These are phyloP conservation scores for Bradypus variegatus DNA, from an alignment of 2,797 vertebrate species.

Conservation along the genomic window DNA sequence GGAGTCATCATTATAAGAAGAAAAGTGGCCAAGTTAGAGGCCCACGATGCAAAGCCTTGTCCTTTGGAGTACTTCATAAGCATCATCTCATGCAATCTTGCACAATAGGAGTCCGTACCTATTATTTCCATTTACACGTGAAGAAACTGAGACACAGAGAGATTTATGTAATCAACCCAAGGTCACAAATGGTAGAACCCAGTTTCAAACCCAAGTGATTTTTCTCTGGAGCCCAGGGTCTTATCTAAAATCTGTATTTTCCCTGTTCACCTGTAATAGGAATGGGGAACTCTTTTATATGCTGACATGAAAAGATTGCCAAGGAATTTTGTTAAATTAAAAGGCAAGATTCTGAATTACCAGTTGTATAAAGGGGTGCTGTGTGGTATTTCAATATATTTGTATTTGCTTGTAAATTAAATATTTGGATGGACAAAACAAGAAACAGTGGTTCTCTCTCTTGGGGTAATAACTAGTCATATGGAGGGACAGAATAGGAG, in stretches of 20 bases:
- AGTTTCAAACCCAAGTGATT: neutral
- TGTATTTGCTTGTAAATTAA: neutral
- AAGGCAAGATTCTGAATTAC: neutral
- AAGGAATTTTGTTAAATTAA: neutral
- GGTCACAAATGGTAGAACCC: neutral
- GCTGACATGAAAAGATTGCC: neutral
- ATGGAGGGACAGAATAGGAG: neutral
- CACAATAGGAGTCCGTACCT: neutral
- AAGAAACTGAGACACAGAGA: neutral
- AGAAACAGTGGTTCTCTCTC: neutral
- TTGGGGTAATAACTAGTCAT: neutral
- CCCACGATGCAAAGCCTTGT: neutral
- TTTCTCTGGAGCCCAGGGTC: neutral
- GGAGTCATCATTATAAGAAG: neutral
- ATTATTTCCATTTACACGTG: neutral
- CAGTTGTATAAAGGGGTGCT: neutral
- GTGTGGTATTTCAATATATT: neutral
- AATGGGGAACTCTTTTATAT: neutral
- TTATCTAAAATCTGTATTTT: conserved; percentile 21
- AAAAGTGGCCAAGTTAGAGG: neutral
- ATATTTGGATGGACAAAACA: neutral
- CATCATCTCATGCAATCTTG: neutral
- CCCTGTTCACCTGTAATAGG: neutral
- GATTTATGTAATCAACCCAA: neutral
- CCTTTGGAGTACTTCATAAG: neutral